phyloP scores from a whole-genome alignment of 2,888 invertebrate genomes.

The Stomorhina lunata region DNA sequence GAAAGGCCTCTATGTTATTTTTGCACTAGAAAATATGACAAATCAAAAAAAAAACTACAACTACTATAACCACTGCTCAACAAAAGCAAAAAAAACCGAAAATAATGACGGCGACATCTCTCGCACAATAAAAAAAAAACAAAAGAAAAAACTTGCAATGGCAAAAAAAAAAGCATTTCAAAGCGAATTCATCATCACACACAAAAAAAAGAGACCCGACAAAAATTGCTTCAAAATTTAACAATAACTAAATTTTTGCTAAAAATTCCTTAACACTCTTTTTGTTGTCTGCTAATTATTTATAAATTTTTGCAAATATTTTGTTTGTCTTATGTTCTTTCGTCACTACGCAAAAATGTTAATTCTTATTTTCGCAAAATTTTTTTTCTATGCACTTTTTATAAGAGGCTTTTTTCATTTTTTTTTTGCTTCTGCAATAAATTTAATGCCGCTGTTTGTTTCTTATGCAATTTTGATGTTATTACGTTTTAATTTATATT shows the following conservation, averaged over 20 bases:
- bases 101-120: conserved; percentile 55
- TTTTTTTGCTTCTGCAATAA: neutral
- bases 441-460: conserved; percentile 44
- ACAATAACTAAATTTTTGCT: conserved; percentile 29
- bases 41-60: conserved; percentile 42
- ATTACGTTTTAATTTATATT: conserved; percentile 48
- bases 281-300: neutral
- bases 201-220: conserved; percentile 26
- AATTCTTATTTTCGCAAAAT: neutral
- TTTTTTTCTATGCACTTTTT: conserved; percentile 34
- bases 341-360: neutral
- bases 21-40: conserved; percentile 42
- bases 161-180: conserved; percentile 48
- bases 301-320: neutral
- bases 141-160: conserved; percentile 43
- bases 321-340: neutral
- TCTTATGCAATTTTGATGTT: conserved; percentile 63
- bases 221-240: conserved; percentile 33
- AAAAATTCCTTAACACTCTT: conserved; percentile 8
- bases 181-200: conserved; percentile 56
- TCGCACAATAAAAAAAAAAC: conserved; percentile 30
- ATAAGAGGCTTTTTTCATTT: neutral
- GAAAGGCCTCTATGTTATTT: neutral
- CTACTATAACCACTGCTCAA: conserved; percentile 58
- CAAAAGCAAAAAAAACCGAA: conserved; percentile 23